Percentiles rank a stretch among this genome's conserved stretches.
Evolutionary conservation across 2,888 invertebrate species (phyloP).

Genomic region (Orchesellides sinensis): DNA sequence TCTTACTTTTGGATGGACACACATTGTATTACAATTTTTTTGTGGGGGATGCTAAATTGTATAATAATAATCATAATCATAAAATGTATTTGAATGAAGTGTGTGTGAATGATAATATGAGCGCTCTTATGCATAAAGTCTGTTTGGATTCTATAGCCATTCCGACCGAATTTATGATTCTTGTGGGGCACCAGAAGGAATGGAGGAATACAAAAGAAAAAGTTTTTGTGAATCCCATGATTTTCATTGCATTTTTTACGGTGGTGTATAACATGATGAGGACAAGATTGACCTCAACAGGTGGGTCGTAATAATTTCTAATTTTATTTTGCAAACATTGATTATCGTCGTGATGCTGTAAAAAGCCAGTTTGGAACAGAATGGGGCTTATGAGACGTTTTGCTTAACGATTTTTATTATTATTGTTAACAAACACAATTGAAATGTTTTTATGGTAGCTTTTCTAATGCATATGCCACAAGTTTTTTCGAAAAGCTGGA

Average conservation of each 20-base stretch:
- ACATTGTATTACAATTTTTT: no score
- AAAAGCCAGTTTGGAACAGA: no score
- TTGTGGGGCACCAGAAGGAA: neutral
- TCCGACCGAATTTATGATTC: conserved; percentile 21
- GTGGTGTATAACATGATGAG: neutral
- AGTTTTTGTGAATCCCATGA: neutral
- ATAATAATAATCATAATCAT: conserved; percentile 12
- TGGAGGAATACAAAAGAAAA: neutral
- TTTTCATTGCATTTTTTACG: neutral
- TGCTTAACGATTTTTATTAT: no score
- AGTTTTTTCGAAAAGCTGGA: neutral
- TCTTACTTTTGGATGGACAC: neutral
- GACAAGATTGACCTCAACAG: conserved; percentile 19
- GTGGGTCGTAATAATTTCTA: conserved; percentile 30
- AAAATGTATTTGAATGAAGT: conserved; percentile 25
- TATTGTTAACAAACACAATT: no score
- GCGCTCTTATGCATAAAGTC: neutral
- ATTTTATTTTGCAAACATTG: conserved; percentile 52
- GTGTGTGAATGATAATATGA: neutral
- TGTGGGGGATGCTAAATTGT: no score
- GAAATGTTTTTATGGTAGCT: no score
- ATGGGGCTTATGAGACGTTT: no score
- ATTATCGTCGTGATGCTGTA: neutral
- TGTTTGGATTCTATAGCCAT: neutral
- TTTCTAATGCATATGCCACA: no score